Evolutionary conservation across 1,140 invertebrate species (phyloP).

Genomic region (Apis florea): DNA sequence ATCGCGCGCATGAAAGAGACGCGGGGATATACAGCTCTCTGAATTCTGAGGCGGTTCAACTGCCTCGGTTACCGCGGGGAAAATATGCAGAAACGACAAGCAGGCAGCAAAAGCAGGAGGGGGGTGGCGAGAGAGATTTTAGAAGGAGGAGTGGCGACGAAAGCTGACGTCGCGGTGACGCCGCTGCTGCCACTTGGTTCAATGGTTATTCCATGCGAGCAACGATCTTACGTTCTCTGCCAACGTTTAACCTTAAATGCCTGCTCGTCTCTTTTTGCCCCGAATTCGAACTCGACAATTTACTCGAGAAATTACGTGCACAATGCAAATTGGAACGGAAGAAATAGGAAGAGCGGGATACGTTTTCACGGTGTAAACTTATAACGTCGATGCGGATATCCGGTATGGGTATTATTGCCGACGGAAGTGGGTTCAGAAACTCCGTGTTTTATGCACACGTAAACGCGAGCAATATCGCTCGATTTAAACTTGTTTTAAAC

Average conservation of each 20-base stretch:
- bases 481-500: not conserved
- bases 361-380: slow-evolving; percentile 6
- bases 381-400: slow-evolving; percentile 41
- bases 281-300: not conserved
- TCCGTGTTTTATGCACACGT: not conserved
- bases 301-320: not conserved
- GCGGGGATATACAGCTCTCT: slow-evolving; percentile 15
- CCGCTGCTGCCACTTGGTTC: slow-evolving; percentile 48
- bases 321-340: not conserved
- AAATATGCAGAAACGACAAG: slow-evolving; percentile 43
- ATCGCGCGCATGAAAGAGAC: slow-evolving; percentile 40
- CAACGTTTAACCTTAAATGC: slow-evolving; percentile 66
- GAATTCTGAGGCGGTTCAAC: slow-evolving; percentile 23
- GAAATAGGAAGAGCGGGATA: not conserved
- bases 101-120: not conserved
- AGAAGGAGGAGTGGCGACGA: too few relatives aligned
- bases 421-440: slow-evolving; percentile 31
- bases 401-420: slow-evolving; percentile 28
- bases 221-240: too few relatives aligned
- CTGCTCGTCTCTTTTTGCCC: not conserved
- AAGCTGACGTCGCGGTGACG: slow-evolving; percentile 25
- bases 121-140: not conserved
- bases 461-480: not conserved
- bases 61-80: slow-evolving; percentile 23
- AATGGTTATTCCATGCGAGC: slow-evolving; percentile 63